These are phyloP conservation scores for Chelmon rostratus DNA, from an alignment of 2,797 vertebrate genomes.

Conservation along the genomic window DNA sequence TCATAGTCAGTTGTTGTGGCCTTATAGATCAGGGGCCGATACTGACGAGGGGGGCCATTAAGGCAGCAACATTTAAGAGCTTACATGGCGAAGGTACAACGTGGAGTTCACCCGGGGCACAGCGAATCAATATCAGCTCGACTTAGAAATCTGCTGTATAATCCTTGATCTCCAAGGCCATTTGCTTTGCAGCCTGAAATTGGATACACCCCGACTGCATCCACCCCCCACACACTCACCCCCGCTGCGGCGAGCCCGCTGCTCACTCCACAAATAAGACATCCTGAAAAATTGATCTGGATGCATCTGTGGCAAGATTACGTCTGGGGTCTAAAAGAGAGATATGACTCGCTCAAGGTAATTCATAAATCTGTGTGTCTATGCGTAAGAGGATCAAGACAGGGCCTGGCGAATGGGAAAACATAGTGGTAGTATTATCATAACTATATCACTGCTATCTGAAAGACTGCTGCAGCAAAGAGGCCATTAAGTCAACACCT, in stretches of 20 bases:
- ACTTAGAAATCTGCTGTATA: conserved; percentile 83
- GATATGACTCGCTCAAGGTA: conserved; percentile 73
- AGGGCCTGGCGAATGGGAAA: conserved; percentile 24
- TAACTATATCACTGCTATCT: conserved; percentile 42
- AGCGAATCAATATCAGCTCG: conserved; percentile 79
- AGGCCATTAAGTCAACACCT: conserved; percentile 56
- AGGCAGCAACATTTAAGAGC: conserved; percentile 75
- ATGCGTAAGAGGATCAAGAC: conserved; percentile 50
- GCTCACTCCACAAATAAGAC: conserved; percentile 80
- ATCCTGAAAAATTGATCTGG: conserved; percentile 80
- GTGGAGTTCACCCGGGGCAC: conserved; percentile 72
- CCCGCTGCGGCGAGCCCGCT: conserved; percentile 22
- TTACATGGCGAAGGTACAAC: conserved; percentile 72
- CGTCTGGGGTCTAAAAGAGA: conserved; percentile 64
- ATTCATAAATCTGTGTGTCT: conserved; percentile 73
- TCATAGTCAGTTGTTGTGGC: conserved; percentile 59
- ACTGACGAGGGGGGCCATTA: conserved; percentile 47
- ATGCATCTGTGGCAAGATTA: conserved; percentile 78
- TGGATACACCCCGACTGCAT: conserved; percentile 74
- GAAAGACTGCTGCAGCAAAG: conserved; percentile 39
- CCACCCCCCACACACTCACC: not conserved
- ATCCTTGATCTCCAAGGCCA: conserved; percentile 84
- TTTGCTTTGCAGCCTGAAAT: conserved; percentile 82
- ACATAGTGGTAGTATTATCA: conserved; percentile 47
- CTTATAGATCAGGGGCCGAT: conserved; percentile 52